These are phyloP conservation scores for Lepidocyrtinus sp. DNA, from an alignment of 2,888 invertebrate genomes.

Conservation along the genomic window DNA sequence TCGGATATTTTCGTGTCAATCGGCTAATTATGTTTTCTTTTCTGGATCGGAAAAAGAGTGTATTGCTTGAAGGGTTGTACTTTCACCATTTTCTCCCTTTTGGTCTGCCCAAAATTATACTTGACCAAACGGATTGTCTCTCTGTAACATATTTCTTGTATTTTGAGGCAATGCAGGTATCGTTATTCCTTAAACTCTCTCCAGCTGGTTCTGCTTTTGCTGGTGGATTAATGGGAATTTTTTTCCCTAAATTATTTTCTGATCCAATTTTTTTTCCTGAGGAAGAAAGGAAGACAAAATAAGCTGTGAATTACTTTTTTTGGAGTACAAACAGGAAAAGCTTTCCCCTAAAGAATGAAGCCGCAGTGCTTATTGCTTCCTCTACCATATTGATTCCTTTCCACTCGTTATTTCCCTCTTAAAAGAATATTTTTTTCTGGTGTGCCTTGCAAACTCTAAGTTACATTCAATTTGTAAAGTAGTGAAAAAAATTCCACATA, in stretches of 20 bases:
- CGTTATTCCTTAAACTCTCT: constrained; percentile 22
- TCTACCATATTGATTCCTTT: constrained; percentile 51
- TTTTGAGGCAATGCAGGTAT: constrained; percentile 26
- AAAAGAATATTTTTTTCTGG: not conserved
- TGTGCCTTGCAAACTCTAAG: not conserved
- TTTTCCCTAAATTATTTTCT: constrained; percentile 54
- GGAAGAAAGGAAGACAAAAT: constrained; percentile 46
- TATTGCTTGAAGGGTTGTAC: constrained; percentile 51
- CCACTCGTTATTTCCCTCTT: constrained; percentile 18
- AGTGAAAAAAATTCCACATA: not conserved
- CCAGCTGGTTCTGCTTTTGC: too few species aligned
- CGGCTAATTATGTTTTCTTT: constrained; percentile 67
- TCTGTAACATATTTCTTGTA: not conserved
- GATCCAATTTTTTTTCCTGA: constrained; percentile 60
- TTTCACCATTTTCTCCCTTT: constrained; percentile 47
- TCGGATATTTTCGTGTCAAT: constrained; percentile 70
- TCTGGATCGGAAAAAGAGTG: constrained; percentile 47
- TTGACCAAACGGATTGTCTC: too few species aligned
- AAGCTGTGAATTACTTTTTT: constrained; percentile 50
- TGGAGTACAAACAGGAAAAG: constrained; percentile 41
- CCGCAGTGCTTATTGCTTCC: constrained; percentile 51
- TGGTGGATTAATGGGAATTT: constrained; percentile 52
- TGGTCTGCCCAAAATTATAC: too few species aligned
- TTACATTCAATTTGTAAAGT: not conserved
- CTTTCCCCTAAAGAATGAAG: constrained; percentile 34